These are phyloP conservation scores for Conger conger DNA, from an alignment of 2,113 vertebrate genomes.

Conservation along the genomic window DNA sequence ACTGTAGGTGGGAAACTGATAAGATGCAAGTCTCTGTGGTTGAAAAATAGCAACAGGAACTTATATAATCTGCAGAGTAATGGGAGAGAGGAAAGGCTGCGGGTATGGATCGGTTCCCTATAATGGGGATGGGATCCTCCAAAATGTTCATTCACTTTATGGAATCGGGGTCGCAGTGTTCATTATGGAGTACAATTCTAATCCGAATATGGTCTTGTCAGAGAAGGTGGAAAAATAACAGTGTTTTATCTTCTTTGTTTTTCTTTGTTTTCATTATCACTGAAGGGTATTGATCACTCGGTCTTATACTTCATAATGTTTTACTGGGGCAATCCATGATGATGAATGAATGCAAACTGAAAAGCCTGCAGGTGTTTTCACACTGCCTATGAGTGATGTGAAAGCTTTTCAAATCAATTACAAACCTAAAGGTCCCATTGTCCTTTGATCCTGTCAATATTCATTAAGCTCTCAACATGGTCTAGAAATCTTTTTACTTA, in stretches of 20 bases:
- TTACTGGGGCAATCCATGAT: conserved; percentile 34
- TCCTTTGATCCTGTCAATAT: conserved; percentile 33
- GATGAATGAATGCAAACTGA: conserved; percentile 32
- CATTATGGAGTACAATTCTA: background rate
- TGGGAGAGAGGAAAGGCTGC: background rate
- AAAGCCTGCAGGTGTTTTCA: conserved; percentile 24
- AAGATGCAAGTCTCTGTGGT: conserved; percentile 48
- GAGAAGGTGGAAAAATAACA: conserved; percentile 14
- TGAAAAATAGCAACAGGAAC: conserved; percentile 42
- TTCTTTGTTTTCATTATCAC: conserved; percentile 14
- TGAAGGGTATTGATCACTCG: conserved; percentile 35
- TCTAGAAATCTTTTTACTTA: conserved; percentile 3
- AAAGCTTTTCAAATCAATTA: conserved; percentile 42
- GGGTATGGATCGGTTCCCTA: too few species aligned
- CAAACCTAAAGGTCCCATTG: conserved; percentile 29
- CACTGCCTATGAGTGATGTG: conserved; percentile 41
- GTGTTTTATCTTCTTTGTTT: conserved; percentile 9
- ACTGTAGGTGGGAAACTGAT: conserved; percentile 50
- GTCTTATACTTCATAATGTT: conserved; percentile 35
- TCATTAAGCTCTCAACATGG: conserved; percentile 28
- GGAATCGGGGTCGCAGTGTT: background rate
- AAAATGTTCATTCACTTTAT: background rate
- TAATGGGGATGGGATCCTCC: background rate
- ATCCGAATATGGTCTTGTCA: background rate
- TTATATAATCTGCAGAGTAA: conserved; percentile 35